Evolutionary conservation across 2,797 vertebrate species (phyloP), one percentile per base, ranked within the genome.

Genomic region (Bovichtus diacanthus): DNA sequence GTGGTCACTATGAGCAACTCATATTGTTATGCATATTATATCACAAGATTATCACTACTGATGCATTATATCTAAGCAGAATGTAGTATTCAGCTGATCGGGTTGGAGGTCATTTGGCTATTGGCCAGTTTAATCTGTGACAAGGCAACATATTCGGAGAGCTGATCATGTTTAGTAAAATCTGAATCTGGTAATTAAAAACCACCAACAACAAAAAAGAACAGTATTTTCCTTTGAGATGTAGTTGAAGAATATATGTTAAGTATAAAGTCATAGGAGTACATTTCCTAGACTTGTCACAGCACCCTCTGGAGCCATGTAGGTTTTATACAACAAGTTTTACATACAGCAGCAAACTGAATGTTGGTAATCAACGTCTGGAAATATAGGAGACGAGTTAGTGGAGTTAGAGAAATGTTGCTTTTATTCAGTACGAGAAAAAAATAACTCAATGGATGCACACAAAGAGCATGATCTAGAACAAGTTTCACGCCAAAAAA

Each of bases 361-460:
- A 53, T 9, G 23, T 21, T n/a, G 6, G 7, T 63, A 31, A 65
- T 47, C 41, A 38, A 36, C 1, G n/a, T 21, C 9, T 59, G 18
- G 36, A 25, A 54, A 74, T 63, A 8, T 76, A 51, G n/a, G 21
- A 78, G 39, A 50, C 25, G 2, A 13, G 15, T 25, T 0, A 11
- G 1, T 56, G 53, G 36, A 62, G 44, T 74, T 72, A 39, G 56
- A 81, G 74, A 84, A 78, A 51, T 18, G 41, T 73, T 71, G 38
- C 27, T 80, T 93, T 93, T 90, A 92, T 93, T 93, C 46, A 60
- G 72, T 79, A 88, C 47, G 83, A 88, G 78, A 76, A 77, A 80
- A 84, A 63, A 65, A 58, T 43, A 75, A 58, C 51, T 65, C 59
- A 67, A 74, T 65, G 64, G 70, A 84, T 77, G 65, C 73, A 87